Conservation (phyloP, 1,140 invertebrate genomes). For the Condylostylus longicornis region DNA sequence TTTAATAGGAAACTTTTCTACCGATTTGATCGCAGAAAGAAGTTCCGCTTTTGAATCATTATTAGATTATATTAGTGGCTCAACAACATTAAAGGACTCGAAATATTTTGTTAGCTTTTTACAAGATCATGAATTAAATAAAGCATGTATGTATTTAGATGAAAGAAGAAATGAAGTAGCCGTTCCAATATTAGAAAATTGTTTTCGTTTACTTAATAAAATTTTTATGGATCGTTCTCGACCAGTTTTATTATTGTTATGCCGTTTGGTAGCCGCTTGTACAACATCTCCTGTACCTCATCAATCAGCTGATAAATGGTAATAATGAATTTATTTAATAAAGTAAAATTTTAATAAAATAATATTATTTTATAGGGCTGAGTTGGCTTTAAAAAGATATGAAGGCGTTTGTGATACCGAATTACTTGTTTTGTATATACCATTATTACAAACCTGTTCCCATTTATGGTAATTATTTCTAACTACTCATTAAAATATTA, state of each 20-base stretch:
- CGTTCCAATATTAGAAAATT: slow-evolving; percentile 48
- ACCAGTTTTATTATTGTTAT: slow-evolving; percentile 51
- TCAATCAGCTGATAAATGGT: slow-evolving; percentile 46
- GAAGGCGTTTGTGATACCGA: slow-evolving; percentile 50
- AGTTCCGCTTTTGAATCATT: slow-evolving; percentile 56
- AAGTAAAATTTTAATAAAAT: too few relatives aligned
- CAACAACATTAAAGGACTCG: slow-evolving; percentile 43
- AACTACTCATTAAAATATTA: background rate
- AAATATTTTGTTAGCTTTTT: slow-evolving; percentile 49
- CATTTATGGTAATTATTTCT: slow-evolving; percentile 39
- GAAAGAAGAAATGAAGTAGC: slow-evolving; percentile 47
- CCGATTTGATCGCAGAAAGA: slow-evolving; percentile 50
- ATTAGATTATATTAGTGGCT: slow-evolving; percentile 41
- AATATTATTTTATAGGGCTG: too few relatives aligned
- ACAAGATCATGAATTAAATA: slow-evolving; percentile 45
- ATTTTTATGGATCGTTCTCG: slow-evolving; percentile 52
- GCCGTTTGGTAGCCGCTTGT: slow-evolving; percentile 45
- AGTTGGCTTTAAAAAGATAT: slow-evolving; percentile 47
- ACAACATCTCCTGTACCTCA: slow-evolving; percentile 36
- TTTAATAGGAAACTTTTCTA: slow-evolving; percentile 58
- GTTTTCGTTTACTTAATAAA: slow-evolving; percentile 56
- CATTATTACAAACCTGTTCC: slow-evolving; percentile 50
- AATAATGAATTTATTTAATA: too few relatives aligned
- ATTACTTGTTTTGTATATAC: slow-evolving; percentile 46
- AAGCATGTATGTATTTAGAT: slow-evolving; percentile 43